Conservation (phyloP, 1,140 invertebrate species). For the Penaeus indicus region DNA sequence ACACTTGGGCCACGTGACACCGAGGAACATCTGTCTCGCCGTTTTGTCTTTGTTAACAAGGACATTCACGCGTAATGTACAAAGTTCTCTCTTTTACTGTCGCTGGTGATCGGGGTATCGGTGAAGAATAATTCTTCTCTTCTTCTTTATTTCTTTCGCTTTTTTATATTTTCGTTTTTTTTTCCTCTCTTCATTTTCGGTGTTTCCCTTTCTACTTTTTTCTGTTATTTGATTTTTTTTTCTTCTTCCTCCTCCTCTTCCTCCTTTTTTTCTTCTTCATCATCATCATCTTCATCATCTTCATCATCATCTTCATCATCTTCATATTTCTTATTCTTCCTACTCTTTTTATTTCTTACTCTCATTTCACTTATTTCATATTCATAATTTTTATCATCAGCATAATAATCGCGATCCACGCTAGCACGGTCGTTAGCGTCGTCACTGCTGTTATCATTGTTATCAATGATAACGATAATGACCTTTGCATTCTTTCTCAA, state of each 20-base stretch:
- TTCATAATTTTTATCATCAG: background rate
- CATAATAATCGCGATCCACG: too few relatives aligned
- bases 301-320: background rate
- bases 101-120: background rate
- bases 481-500: too few relatives aligned
- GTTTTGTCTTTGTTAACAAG: too few relatives aligned
- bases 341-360: background rate
- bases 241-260: too few relatives aligned
- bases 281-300: background rate
- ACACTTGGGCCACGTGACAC: too few relatives aligned
- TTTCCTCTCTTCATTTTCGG: background rate
- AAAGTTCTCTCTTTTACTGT: too few relatives aligned
- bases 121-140: background rate
- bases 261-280: background rate
- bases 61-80: too few relatives aligned
- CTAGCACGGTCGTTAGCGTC: too few relatives aligned
- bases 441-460: too few relatives aligned
- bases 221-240: too few relatives aligned
- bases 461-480: too few relatives aligned
- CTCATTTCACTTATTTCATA: conserved; percentile 1
- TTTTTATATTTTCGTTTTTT: conserved; percentile 21
- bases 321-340: background rate
- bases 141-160: conserved; percentile 10
- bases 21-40: too few relatives aligned
- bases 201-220: background rate